Conservation (phyloP, 2,797 vertebrate genomes). For the Bufotes viridis region DNA sequence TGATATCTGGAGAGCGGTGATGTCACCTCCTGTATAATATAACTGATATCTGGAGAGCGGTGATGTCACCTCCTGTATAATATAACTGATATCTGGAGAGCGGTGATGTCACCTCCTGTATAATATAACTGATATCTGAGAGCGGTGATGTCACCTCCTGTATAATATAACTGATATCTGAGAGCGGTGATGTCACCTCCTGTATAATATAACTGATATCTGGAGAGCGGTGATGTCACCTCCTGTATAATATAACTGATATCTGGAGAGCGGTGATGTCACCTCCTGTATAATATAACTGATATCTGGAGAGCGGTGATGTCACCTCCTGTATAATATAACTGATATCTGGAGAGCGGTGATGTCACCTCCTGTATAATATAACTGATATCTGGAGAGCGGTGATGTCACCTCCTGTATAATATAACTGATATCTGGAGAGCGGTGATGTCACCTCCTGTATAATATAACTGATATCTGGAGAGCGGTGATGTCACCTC, state of each 20-base stretch:
- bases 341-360: background rate
- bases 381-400: background rate
- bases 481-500: background rate
- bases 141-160: background rate
- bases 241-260: background rate
- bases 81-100: background rate
- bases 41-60: background rate
- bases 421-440: background rate
- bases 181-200: background rate
- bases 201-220: background rate
- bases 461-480: background rate
- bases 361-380: background rate
- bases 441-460: background rate
- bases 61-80: background rate
- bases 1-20: background rate
- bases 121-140: background rate
- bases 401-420: background rate
- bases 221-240: background rate
- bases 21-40: background rate
- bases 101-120: background rate
- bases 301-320: background rate
- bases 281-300: background rate
- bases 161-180: background rate
- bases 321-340: background rate
- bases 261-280: background rate